phyloP scores from a whole-genome alignment of 1,140 invertebrate species.

The Drosophila nebulosa region DNA sequence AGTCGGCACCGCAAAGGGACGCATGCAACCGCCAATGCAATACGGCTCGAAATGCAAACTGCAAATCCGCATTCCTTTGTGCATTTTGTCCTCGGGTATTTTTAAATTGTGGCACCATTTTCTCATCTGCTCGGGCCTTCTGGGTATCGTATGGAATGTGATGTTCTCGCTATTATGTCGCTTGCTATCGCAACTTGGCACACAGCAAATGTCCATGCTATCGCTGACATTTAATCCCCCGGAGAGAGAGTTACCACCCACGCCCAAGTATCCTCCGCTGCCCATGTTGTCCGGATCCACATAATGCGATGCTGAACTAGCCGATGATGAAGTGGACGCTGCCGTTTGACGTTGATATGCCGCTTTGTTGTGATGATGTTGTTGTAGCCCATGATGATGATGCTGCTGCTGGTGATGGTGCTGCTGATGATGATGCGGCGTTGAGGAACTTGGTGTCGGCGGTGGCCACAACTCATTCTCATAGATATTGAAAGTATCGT shows the following conservation, averaged over 20 bases:
- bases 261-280: conserved; percentile 41
- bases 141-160: conserved; percentile 76
- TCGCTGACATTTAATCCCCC: conserved; percentile 49
- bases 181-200: conserved; percentile 72
- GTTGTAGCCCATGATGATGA: conserved; percentile 26
- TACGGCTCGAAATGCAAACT: conserved; percentile 73
- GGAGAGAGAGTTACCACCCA: conserved; percentile 29
- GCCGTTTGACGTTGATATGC: conserved; percentile 60
- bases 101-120: conserved; percentile 78
- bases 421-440: conserved; percentile 4
- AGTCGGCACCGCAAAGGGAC: conserved; percentile 74
- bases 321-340: conserved; percentile 62
- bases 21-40: conserved; percentile 79
- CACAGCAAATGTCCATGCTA: conserved; percentile 69
- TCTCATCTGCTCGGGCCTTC: conserved; percentile 68
- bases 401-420: conserved; percentile 26
- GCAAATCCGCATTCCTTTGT: conserved; percentile 73
- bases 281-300: conserved; percentile 44
- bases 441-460: conserved; percentile 36
- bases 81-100: conserved; percentile 67
- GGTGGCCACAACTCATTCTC: conserved; percentile 74
- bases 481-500: conserved; percentile 76
- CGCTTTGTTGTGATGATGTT: conserved; percentile 38
- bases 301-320: conserved; percentile 61
- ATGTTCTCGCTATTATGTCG: conserved; percentile 72